Conservation (phyloP, 2,888 invertebrate genomes). For the Acanthosoma haemorrhoidale region DNA sequence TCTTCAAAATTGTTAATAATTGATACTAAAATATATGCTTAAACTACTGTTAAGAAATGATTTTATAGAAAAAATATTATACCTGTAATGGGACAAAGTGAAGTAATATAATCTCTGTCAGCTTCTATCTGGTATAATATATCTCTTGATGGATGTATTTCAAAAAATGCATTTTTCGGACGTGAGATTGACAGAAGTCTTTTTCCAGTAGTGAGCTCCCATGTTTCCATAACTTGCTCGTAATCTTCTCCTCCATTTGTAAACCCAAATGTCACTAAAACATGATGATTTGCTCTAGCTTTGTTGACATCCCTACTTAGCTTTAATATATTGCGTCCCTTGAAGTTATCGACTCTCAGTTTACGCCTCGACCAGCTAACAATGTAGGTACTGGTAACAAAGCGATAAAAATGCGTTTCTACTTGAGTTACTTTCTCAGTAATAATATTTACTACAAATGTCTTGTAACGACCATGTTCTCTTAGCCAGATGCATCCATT, state of each 20-base stretch:
- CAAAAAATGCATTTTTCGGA: constrained; percentile 22
- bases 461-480: constrained; percentile 19
- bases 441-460: constrained; percentile 13
- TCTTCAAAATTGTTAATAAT: too few relatives aligned
- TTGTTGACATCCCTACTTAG: constrained; percentile 18
- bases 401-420: constrained; percentile 24
- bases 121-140: constrained; percentile 25
- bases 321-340: constrained; percentile 19
- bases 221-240: constrained; percentile 26
- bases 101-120: constrained; percentile 5
- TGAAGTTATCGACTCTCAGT: constrained; percentile 18
- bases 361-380: constrained; percentile 25
- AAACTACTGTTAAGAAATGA: not conserved
- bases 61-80: not conserved
- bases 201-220: constrained; percentile 17
- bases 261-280: constrained; percentile 22
- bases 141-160: constrained; percentile 16
- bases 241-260: constrained; percentile 2
- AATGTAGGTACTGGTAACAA: constrained; percentile 4
- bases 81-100: constrained; percentile 25
- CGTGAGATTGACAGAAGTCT: not conserved
- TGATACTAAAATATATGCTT: too few relatives aligned
- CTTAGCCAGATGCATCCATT: constrained; percentile 21
- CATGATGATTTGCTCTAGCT: constrained; percentile 18
- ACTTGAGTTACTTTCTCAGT: not conserved